Conservation (phyloP, 2,888 invertebrate species). For the Hirudinaria manillensis region DNA sequence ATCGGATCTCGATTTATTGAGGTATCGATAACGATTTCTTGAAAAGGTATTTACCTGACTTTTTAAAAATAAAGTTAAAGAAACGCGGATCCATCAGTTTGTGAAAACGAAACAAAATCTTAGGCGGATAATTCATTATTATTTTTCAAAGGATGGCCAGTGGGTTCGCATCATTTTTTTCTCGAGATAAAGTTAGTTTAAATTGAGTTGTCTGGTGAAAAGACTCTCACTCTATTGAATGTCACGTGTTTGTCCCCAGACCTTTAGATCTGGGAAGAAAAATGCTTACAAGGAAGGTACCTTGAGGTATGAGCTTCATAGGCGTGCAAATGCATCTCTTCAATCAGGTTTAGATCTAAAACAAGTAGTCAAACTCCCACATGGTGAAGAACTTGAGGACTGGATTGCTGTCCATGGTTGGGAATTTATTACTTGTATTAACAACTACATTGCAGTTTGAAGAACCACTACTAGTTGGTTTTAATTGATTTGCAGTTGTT, state of each 20-base stretch:
- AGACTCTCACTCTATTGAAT: too few species aligned
- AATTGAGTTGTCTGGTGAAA: not conserved
- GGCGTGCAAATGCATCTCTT: slow-evolving; percentile 82
- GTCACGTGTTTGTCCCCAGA: slow-evolving; percentile 58
- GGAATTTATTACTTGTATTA: slow-evolving; percentile 26
- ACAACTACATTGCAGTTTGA: not conserved
- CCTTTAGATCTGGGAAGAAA: slow-evolving; percentile 80
- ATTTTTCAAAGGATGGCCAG: slow-evolving; percentile 32
- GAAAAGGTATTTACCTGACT: too few species aligned
- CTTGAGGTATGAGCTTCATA: slow-evolving; percentile 69
- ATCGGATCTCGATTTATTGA: too few species aligned
- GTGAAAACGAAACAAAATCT: too few species aligned
- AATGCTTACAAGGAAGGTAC: slow-evolving; percentile 78
- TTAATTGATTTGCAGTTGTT: slow-evolving; percentile 55
- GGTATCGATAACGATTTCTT: too few species aligned
- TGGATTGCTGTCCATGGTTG: slow-evolving; percentile 88
- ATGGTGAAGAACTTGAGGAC: slow-evolving; percentile 74
- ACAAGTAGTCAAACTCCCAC: slow-evolving; percentile 72
- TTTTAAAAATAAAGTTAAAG: too few species aligned
- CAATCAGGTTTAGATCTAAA: slow-evolving; percentile 81
- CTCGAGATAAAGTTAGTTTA: slow-evolving; percentile 37
- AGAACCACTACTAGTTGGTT: not conserved
- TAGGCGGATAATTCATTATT: too few species aligned
- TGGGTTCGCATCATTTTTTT: slow-evolving; percentile 38
- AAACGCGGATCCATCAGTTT: too few species aligned